These are phyloP conservation scores for Sitophilus oryzae DNA, from an alignment of 1,140 invertebrate genomes.

Conservation along the genomic window DNA sequence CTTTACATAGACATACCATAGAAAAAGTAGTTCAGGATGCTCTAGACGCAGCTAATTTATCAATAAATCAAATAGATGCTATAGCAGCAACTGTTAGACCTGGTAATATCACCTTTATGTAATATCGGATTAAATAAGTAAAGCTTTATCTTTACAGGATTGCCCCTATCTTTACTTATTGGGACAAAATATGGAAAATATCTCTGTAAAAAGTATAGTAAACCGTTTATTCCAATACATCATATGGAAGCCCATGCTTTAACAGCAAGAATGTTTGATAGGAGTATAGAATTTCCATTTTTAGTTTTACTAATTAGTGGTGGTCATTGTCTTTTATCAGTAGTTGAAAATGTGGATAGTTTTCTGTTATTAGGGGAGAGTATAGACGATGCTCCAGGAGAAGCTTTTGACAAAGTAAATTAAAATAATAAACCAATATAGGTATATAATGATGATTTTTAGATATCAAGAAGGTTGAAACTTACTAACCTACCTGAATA, in stretches of 20 bases:
- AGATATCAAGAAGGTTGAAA: conserved; percentile 79
- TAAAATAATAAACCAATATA: conserved; percentile 6
- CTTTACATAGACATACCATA: conserved; percentile 78
- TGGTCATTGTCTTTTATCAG: conserved; percentile 80
- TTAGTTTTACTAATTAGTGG: conserved; percentile 85
- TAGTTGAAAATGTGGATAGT: conserved; percentile 68
- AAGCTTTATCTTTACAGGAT: conserved; percentile 46
- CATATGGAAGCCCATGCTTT: conserved; percentile 99
- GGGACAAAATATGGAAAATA: conserved; percentile 82
- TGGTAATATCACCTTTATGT: conserved; percentile 45
- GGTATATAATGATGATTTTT: conserved; percentile 23
- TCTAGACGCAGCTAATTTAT: conserved; percentile 58
- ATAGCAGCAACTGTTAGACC: conserved; percentile 87
- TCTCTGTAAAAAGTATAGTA: conserved; percentile 61
- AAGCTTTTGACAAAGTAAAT: conserved; percentile 80
- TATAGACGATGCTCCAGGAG: conserved; percentile 84
- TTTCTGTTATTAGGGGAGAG: conserved; percentile 75
- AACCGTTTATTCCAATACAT: conserved; percentile 92
- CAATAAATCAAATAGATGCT: conserved; percentile 74
- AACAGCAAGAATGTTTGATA: conserved; percentile 65
- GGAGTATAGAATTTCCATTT: conserved; percentile 77
- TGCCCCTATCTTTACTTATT: conserved; percentile 71
- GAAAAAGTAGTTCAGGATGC: conserved; percentile 65
- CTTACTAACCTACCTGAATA: conserved; percentile 73
- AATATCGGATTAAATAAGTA: not conserved